Evolutionary conservation across 2,888 invertebrate species (phyloP).

Genomic region (Ernsta delagoae): DNA sequence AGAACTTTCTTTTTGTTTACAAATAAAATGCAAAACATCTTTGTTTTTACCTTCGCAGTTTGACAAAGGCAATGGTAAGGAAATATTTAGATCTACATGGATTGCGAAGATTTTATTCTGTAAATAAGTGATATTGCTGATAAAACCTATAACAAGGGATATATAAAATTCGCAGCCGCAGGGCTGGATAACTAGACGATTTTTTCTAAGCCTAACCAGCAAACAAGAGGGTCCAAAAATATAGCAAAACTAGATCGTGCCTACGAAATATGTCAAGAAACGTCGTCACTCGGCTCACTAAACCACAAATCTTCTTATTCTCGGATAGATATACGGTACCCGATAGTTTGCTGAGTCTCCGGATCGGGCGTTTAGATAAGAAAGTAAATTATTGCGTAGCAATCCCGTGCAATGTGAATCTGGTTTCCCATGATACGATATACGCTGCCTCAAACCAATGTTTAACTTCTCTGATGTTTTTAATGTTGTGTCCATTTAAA

Average conservation of each 20-base stretch:
- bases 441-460: neutral
- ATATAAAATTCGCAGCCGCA: no score
- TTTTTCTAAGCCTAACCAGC: neutral
- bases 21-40: no score
- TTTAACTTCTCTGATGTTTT: no score
- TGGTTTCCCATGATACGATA: neutral
- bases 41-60: no score
- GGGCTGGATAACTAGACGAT: no score
- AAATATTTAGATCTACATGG: no score
- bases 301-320: constrained; percentile 44
- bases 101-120: no score
- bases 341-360: constrained; percentile 56
- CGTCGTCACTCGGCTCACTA: constrained; percentile 19
- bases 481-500: no score
- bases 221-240: neutral
- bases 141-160: no score
- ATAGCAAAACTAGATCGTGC: neutral
- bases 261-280: constrained; percentile 13
- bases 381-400: constrained; percentile 72
- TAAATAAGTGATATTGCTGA: no score
- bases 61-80: no score
- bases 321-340: constrained; percentile 34
- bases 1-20: no score
- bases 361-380: constrained; percentile 71
- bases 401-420: constrained; percentile 44